Evolutionary conservation across 2,888 invertebrate genomes (phyloP).

Genomic region (Thelaira solivaga): DNA sequence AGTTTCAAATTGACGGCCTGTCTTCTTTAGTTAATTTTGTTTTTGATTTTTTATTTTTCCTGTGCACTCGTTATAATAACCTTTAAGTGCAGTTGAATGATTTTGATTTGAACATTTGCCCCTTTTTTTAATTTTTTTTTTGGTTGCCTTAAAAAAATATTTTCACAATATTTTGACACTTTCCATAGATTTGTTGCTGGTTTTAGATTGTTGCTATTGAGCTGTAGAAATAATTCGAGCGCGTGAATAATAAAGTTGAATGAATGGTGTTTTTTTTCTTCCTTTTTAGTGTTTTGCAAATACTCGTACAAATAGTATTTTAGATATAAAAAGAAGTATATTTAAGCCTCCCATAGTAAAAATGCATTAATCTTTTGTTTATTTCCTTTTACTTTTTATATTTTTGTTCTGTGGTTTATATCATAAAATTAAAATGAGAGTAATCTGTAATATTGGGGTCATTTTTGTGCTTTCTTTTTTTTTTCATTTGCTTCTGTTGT

Average conservation of each 20-base stretch:
- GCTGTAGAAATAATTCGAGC: slow-evolving; percentile 31
- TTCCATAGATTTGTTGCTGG: slow-evolving; percentile 32
- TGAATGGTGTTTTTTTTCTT: slow-evolving; percentile 3
- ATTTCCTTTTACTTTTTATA: background rate
- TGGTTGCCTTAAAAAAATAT: background rate
- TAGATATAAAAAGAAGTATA: background rate
- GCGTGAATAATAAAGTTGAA: slow-evolving; percentile 43
- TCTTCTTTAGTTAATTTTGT: background rate
- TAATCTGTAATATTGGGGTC: slow-evolving; percentile 37
- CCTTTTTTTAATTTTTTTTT: slow-evolving; percentile 17
- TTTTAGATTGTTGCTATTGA: slow-evolving; percentile 32
- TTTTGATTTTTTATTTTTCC: background rate
- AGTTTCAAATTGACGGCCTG: slow-evolving; percentile 1
- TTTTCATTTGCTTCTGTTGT: background rate
- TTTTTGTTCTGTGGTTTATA: slow-evolving; percentile 33
- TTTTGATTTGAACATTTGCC: slow-evolving; percentile 45
- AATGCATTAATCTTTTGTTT: slow-evolving; percentile 37
- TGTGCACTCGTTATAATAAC: slow-evolving; percentile 34
- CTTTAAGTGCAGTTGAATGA: slow-evolving; percentile 54
- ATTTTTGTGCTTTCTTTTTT: background rate
- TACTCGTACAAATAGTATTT: background rate
- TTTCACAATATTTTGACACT: slow-evolving; percentile 39
- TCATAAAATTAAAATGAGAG: slow-evolving; percentile 43
- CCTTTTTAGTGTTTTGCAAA: background rate
- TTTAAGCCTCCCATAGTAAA: slow-evolving; percentile 33